Conservation (phyloP, 1,140 invertebrate species). For the Heliconius eleuchia region DNA sequence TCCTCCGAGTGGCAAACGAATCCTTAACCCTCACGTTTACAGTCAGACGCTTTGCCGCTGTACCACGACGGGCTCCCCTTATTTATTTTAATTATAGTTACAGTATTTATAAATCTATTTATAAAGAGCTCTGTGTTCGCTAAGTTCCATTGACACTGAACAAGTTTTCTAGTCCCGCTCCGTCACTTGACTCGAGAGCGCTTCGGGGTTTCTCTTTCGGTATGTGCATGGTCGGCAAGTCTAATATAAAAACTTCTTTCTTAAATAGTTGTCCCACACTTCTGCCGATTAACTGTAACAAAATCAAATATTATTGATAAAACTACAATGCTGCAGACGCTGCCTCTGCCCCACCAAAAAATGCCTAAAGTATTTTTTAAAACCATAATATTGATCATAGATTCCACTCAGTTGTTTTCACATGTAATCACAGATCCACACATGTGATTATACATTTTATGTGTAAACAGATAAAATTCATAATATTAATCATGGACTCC, state of each 20-base stretch:
- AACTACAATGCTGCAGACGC: neutral
- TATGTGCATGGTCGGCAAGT: conserved; percentile 86
- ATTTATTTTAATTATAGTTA: neutral
- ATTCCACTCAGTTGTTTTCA: too few species aligned
- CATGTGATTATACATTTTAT: too few species aligned
- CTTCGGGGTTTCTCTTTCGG: conserved; percentile 75
- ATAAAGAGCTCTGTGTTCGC: conserved; percentile 37
- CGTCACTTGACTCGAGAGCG: conserved; percentile 68
- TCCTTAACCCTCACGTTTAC: too few species aligned
- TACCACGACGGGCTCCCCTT: too few species aligned
- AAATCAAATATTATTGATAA: neutral
- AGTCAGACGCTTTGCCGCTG: too few species aligned
- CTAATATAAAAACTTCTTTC: conserved; percentile 91
- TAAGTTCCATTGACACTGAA: conserved; percentile 72
- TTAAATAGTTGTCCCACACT: conserved; percentile 92
- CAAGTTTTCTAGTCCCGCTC: conserved; percentile 77
- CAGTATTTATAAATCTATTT: conserved; percentile 24
- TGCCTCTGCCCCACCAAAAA: too few species aligned
- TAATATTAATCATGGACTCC: too few species aligned
- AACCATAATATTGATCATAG: too few species aligned
- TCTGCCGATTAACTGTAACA: conserved; percentile 86
- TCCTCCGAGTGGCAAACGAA: too few species aligned
- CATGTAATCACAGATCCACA: too few species aligned
- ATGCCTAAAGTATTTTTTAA: too few species aligned
- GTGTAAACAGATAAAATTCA: too few species aligned